These are phyloP conservation scores for Orchesellides sinensis DNA, from an alignment of 2,888 invertebrate species.

Conservation along the genomic window DNA sequence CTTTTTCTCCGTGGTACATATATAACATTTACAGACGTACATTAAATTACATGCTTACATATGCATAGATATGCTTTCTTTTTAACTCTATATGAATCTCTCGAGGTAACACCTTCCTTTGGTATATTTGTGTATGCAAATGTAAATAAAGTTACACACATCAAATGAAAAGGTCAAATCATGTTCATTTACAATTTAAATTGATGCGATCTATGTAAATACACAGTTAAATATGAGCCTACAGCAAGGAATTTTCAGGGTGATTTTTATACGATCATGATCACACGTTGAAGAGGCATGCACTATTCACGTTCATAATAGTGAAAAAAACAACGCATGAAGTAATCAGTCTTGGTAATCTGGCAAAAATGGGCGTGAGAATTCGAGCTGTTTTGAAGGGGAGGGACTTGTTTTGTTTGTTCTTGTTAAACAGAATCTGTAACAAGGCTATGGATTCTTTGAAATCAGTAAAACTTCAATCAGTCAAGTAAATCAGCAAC, in stretches of 20 bases:
- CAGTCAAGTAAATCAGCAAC: background rate
- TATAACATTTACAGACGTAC: background rate
- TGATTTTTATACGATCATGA: background rate
- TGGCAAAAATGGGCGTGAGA: conserved; percentile 57
- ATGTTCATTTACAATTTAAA: conserved; percentile 60
- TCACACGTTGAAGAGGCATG: background rate
- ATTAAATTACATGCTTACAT: no score
- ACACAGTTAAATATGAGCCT: no score
- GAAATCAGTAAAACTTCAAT: conserved; percentile 41
- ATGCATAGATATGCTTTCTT: no score
- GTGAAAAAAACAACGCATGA: background rate
- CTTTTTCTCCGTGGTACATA: no score
- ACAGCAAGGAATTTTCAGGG: no score
- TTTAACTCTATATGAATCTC: background rate
- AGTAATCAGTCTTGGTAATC: conserved; percentile 15
- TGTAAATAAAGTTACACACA: conserved; percentile 39
- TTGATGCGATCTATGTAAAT: conserved; percentile 40
- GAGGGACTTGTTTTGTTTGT: conserved; percentile 49
- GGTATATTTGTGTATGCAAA: no score
- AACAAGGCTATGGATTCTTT: conserved; percentile 20
- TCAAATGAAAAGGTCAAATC: conserved; percentile 42
- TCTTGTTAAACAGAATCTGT: conserved; percentile 43
- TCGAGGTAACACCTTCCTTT: no score
- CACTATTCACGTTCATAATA: background rate
- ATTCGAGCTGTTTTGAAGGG: conserved; percentile 41